Conservation (phyloP, 2,113 vertebrate genomes). For the Scophthalmus maximus region DNA sequence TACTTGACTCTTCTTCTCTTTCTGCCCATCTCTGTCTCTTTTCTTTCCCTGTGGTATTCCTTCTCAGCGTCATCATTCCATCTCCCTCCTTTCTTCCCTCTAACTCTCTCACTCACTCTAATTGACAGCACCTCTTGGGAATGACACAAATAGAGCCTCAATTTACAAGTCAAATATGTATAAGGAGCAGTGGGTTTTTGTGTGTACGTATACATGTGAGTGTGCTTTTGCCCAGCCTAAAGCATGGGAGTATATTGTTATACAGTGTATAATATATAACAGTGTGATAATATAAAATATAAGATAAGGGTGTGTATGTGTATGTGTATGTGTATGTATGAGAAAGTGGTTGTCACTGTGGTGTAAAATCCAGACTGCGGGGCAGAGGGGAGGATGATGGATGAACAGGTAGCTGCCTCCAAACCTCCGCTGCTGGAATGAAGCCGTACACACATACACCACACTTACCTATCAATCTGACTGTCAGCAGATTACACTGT, state of each 20-base stretch:
- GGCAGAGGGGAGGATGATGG: constrained; percentile 56
- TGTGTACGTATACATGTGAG: neutral
- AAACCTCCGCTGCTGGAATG: constrained; percentile 51
- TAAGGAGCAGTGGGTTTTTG: constrained; percentile 25
- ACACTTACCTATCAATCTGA: constrained; percentile 59
- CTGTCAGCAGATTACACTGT: constrained; percentile 56
- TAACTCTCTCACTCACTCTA: constrained; percentile 46
- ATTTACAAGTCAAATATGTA: constrained; percentile 79
- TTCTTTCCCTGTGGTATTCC: constrained; percentile 9
- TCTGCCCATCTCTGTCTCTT: neutral
- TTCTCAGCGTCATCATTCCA: neutral
- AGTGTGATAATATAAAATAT: neutral
- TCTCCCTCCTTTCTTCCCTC: constrained; percentile 2
- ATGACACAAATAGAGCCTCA: constrained; percentile 75
- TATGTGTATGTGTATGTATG: neutral
- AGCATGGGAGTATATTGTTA: constrained; percentile 4
- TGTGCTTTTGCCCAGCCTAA: neutral
- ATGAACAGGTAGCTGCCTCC: constrained; percentile 69
- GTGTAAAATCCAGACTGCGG: constrained; percentile 31
- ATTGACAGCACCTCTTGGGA: constrained; percentile 76
- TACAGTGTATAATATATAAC: neutral
- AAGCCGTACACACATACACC: constrained; percentile 59
- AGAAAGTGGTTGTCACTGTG: constrained; percentile 34
- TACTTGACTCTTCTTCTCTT: neutral
- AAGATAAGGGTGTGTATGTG: neutral